Evolutionary conservation across 2,113 vertebrate species (phyloP).

Genomic region (Pluvialis apricaria): DNA sequence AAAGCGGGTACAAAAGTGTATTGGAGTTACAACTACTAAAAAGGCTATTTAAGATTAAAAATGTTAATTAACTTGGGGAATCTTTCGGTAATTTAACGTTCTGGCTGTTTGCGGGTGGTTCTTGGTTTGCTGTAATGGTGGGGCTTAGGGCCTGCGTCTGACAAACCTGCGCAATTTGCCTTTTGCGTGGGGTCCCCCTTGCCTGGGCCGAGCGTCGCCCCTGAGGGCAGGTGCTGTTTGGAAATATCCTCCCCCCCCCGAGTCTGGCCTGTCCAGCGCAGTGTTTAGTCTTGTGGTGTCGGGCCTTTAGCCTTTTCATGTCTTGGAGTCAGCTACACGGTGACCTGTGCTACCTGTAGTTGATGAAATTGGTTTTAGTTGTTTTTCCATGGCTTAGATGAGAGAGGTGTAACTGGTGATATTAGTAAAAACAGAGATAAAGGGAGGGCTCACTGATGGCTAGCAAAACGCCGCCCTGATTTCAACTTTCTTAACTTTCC

Average conservation of each 20-base stretch:
- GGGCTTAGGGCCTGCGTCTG: not conserved
- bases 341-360: not conserved
- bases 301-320: not conserved
- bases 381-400: not conserved
- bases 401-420: not conserved
- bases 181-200: too few species aligned
- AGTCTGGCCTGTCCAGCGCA: not conserved
- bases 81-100: accelerated
- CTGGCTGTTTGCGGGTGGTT: not conserved
- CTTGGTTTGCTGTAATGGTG: accelerated
- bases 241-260: not conserved
- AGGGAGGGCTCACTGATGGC: not conserved
- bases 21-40: not conserved
- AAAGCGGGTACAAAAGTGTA: accelerated
- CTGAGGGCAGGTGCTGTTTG: accelerated
- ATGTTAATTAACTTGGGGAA: accelerated
- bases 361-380: not conserved
- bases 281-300: accelerated
- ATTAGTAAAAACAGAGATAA: not conserved
- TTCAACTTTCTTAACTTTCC: not conserved
- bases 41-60: not conserved
- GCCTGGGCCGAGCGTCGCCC: accelerated
- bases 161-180: not conserved
- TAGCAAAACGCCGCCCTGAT: not conserved
- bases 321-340: not conserved